Base-by-base conservation (phyloP, 1,140 invertebrate genomes). In the Littorina saxatilis region DNA sequence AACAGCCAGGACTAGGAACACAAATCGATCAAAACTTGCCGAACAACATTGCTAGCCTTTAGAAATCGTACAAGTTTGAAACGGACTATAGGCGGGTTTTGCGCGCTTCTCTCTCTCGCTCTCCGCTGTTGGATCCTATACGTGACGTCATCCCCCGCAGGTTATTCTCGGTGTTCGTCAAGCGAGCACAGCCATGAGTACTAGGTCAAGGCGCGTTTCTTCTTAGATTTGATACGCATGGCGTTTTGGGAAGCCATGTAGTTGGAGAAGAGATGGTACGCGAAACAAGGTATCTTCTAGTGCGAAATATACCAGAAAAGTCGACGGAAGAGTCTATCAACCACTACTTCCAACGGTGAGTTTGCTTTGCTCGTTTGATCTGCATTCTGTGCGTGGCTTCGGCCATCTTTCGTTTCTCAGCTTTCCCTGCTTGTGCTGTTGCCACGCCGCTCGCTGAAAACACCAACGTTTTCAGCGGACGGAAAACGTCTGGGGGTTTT, bases 291-390 rank as follows among this genome's bases (percentile, higher is more conserved):
- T 98, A 99, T 95, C 96, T 99, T 95, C 98, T 97, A 97, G 97
- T 99, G 95, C 98, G 98, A 96, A 99, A 99, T 96, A 96, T 99
- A 95, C 97, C 98, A 95, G 97, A 99, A 95, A 98, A 98, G 95
- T 97, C 98, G 94, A 96, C 96, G 92, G 97, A 98, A 94, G 97
- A 98, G 93, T 95, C 96, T 93, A 97, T 98, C 94, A 95, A 96
- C 94, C 97, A 98, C 94, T 96, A 98, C 94, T 98, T 99, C 94
- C 98, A 98, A 96, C 96, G 97, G 98, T 98, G 95, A 94, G 94
- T 93, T 68, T 23, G 1, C 2, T 2, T 39, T 39, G 32, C 15
- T 39, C 35, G 66, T 32, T 32, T 29, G 7, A 9, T 50, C 47
- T 7, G 47, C 20, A 11, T 50, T 7, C 47, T 20, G 7, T 7